Base-by-base conservation (phyloP, 2,888 invertebrate genomes). In the Sarcophaga rosellei region DNA sequence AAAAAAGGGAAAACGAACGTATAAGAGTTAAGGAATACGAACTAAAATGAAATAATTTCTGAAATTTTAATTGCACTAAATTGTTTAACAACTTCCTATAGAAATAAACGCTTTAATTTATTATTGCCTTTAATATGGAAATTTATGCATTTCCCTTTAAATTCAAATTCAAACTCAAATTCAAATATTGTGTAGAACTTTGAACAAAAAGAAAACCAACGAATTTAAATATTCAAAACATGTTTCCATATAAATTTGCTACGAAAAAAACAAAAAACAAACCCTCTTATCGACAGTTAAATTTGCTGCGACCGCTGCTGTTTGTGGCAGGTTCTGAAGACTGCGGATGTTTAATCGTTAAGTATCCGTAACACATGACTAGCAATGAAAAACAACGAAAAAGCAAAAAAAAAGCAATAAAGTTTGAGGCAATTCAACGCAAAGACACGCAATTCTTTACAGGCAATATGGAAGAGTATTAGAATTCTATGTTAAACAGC, bases 221-320 rank as follows among this genome's bases (percentile, higher is more conserved):
- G 15, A 63, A 65, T 70, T 74, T 74, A 80, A 80, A 81, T 81
- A 86, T 86, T 68, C 86, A 23, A 83, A 78, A 83, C 86, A 83
- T 81, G 83, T 86, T 83, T 81, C 47, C 21, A 74, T 59, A 80
- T 84, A 80, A 74, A 75, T 76, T 75, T 35, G 21, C 23, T 72
- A 47, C 47, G 5, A 53, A 44, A 53, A 68, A 20, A 20, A 21
- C 1, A 8, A 61, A 21, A 21, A 61, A 17, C 8, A 59, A 23
- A 47, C 12, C 12, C 79, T 75, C 69, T 80, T 80, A 80, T 80
- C 77, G 72, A 72, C 72, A 57, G 59, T 70, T 72, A 70, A 53
- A 53, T 53, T 53, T 53, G 17, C 53, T 53, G 53, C 3, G 12
- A 4, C 53, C 12, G 10, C 53, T 53, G 53, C 53, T 53, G 53